phyloP scores from a whole-genome alignment of 2,888 invertebrate genomes.

The Drosophila meridiana region DNA sequence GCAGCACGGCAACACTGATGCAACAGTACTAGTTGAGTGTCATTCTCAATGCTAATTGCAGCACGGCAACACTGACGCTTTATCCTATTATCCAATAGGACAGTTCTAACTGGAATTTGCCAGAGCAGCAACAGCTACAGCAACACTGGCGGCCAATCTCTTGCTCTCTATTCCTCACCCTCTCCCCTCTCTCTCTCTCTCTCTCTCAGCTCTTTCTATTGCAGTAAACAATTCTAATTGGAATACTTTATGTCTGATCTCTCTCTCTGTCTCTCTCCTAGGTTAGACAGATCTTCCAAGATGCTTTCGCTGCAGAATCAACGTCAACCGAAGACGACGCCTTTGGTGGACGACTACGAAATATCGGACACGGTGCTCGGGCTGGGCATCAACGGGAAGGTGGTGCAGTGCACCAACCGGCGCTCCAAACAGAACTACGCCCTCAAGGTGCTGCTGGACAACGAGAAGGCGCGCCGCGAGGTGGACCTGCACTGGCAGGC shows the following conservation, averaged over 20 bases:
- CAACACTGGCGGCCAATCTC: not conserved
- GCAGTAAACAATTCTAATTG: not conserved
- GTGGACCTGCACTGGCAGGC: slow-evolving; percentile 98
- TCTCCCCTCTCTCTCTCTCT: not conserved
- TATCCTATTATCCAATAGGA: not conserved
- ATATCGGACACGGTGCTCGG: slow-evolving; percentile 97
- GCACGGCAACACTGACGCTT: not conserved
- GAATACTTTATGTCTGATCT: not conserved
- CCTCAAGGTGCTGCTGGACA: slow-evolving; percentile 96
- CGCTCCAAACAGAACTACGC: slow-evolving; percentile 93
- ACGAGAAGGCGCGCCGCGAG: slow-evolving; percentile 96
- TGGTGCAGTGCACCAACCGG: slow-evolving; percentile 95
- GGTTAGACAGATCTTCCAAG: slow-evolving; percentile 14
- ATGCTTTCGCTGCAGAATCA: slow-evolving; percentile 76
- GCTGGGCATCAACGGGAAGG: slow-evolving; percentile 99
- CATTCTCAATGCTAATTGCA: not conserved
- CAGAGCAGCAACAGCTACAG: not conserved
- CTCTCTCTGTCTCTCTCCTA: not conserved
- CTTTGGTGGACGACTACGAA: slow-evolving; percentile 95
- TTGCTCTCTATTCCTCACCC: not conserved
- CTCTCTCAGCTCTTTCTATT: not conserved
- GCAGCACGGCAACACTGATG: no score
- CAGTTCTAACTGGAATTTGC: not conserved
- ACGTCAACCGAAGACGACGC: slow-evolving; percentile 89
- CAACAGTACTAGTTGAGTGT: not conserved